Evolutionary conservation across 2,888 invertebrate genomes (phyloP), one percentile per base, ranked within the genome.

Genomic region (Orthosia cruda): DNA sequence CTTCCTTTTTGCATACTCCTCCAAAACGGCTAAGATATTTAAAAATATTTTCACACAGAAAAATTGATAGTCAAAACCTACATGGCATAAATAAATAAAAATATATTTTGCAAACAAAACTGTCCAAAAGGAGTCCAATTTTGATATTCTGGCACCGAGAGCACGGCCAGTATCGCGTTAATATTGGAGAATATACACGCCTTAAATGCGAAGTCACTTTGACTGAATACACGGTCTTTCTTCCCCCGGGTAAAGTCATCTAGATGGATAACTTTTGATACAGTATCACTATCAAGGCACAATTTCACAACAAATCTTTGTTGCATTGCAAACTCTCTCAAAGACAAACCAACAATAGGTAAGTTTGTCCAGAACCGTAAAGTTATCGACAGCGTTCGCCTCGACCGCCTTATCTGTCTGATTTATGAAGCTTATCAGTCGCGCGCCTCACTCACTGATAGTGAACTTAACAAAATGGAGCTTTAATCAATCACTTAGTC

Each of bases 391-490:
- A 84, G 74, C 66, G 65, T 74, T 83, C 83, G 67, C 87, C 65
- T 54, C 76, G 65, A 68, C 87, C 90, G 89, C 88, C 92, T 94
- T 95, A 95, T 94, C 94, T 86, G 80, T 74, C 88, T 94, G 94
- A 95, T 95, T 95, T 94, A 95, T 94, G 91, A 87, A 85, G 88
- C 92, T 93, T 95, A 95, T 95, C 95, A 93, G 77, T 84, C 87
- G 85, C 83, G 86, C 88, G 90, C 85, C 88, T 88, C 85, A 87
- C 89, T 90, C 83, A 79, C 88, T 90, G 93, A 94, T 93, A 93
- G 91, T 89, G 89, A 87, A 89, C 86, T 88, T 86, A 89, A 93
- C 93, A 93, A 94, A 94, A 91, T 92, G 91, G 83, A 83, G 86
- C 87, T 90, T 93, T 91, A 93, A 94, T 95, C 95, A 95, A 95